phyloP scores from a whole-genome alignment of 1,140 invertebrate genomes.

The Euglossa dilemma region DNA sequence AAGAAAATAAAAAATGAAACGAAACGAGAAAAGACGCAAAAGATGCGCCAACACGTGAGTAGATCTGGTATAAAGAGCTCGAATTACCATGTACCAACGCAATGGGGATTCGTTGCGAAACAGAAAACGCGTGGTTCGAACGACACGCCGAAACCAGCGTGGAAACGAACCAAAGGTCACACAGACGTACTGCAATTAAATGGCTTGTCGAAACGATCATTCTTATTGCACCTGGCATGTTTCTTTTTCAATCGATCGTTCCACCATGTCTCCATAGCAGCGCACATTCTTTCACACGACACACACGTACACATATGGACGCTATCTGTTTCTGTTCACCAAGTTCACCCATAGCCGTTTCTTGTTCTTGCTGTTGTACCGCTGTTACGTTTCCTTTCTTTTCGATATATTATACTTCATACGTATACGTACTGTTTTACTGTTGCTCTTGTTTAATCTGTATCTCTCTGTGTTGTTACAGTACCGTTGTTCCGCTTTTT shows the following conservation, averaged over 20 bases:
- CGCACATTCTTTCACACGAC: not conserved
- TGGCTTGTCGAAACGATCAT: slow-evolving; percentile 25
- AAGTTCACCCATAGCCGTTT: not conserved
- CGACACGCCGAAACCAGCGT: not conserved
- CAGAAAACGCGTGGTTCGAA: not conserved
- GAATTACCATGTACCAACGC: not conserved
- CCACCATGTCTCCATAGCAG: not conserved
- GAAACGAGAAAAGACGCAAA: not conserved
- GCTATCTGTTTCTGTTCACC: not conserved
- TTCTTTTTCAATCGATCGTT: slow-evolving; percentile 28
- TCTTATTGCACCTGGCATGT: slow-evolving; percentile 45
- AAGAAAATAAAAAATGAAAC: not conserved
- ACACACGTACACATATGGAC: too few relatives aligned
- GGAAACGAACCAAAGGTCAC: not conserved
- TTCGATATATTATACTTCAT: slow-evolving; percentile 1
- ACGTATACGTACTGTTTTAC: not conserved
- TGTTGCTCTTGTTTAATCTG: slow-evolving; percentile 30
- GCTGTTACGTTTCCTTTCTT: slow-evolving; percentile 20
- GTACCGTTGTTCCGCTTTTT: slow-evolving; percentile 25
- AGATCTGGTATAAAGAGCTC: not conserved
- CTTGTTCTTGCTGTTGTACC: slow-evolving; percentile 44
- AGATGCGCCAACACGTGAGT: slow-evolving; percentile 3
- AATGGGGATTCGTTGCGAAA: not conserved
- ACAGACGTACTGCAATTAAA: slow-evolving; percentile 14
- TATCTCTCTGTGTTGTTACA: slow-evolving; percentile 23